phyloP scores from a whole-genome alignment of 1,140 invertebrate species.

The Zeugodacus cucurbitae region DNA sequence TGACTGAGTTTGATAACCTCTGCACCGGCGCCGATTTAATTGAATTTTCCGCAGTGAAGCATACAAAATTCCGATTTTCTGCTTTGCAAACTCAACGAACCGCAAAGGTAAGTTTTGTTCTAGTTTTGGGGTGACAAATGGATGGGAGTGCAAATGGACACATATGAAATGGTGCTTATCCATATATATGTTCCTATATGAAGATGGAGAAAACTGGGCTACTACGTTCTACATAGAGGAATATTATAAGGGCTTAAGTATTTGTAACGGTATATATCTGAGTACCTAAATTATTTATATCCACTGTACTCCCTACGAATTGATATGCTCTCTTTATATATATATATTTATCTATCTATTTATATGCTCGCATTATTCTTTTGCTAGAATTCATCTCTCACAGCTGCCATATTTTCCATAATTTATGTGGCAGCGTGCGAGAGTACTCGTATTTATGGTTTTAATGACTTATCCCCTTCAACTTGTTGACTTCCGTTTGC shows the following conservation, averaged over 20 bases:
- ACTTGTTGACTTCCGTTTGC: slow-evolving; percentile 4
- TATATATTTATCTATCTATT: too few species aligned
- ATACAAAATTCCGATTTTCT: slow-evolving; percentile 6
- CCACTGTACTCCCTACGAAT: too few species aligned
- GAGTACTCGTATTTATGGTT: background rate
- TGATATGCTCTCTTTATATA: too few species aligned
- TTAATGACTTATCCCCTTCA: slow-evolving; percentile 1
- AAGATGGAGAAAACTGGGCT: too few species aligned
- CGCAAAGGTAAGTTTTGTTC: background rate
- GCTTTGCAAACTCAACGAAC: background rate
- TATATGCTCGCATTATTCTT: too few species aligned
- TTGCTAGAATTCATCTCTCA: background rate
- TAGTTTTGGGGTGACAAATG: too few species aligned
- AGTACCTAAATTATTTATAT: too few species aligned
- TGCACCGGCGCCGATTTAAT: background rate
- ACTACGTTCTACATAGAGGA: too few species aligned
- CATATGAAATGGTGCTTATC: background rate
- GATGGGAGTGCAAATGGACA: background rate
- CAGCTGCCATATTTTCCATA: background rate
- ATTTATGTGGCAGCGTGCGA: background rate
- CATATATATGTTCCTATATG: background rate
- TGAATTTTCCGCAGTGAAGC: slow-evolving; percentile 11
- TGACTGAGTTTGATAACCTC: background rate
- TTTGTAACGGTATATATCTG: too few species aligned
- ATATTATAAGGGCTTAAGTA: too few species aligned